phyloP scores from a whole-genome alignment of 2,888 invertebrate genomes.

The Trypoxylon attenuatum region DNA sequence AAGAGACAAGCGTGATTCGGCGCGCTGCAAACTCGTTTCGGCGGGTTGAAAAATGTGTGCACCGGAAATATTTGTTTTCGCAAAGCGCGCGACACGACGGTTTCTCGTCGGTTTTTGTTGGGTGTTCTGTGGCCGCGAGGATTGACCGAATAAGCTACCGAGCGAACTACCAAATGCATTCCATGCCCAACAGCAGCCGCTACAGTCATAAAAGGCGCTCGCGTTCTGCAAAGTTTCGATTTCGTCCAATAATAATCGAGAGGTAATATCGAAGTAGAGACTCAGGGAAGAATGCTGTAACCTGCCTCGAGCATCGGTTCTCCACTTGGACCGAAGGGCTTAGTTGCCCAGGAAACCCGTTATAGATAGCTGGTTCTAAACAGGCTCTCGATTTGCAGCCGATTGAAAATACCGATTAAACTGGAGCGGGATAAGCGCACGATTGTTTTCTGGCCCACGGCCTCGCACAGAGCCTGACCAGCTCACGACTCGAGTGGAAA shows the following conservation, averaged over 20 bases:
- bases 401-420: slow-evolving; percentile 49
- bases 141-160: background rate
- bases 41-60: background rate
- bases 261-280: slow-evolving; percentile 28
- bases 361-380: slow-evolving; percentile 25
- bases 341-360: slow-evolving; percentile 13
- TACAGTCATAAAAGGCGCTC: no score
- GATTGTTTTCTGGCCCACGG: slow-evolving; percentile 28
- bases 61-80: background rate
- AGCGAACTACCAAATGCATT: background rate
- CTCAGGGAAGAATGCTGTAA: background rate
- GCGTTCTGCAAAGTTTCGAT: no score
- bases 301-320: background rate
- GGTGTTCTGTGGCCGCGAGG: background rate
- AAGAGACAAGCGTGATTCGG: background rate
- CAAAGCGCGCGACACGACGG: background rate
- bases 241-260: slow-evolving; percentile 17
- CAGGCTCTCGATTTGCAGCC: slow-evolving; percentile 36
- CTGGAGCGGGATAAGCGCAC: slow-evolving; percentile 33
- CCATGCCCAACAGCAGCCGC: background rate
- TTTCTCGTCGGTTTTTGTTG: background rate
- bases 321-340: slow-evolving; percentile 12
- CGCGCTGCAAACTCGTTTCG: slow-evolving; percentile 2
- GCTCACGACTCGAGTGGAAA: slow-evolving; percentile 16
- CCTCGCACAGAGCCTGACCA: background rate